A percentile compares a stretch with the other conserved stretches of the same genome.
Conservation (phyloP, 92 coral and sea anemone species). For the Bergia puertoricense region DNA sequence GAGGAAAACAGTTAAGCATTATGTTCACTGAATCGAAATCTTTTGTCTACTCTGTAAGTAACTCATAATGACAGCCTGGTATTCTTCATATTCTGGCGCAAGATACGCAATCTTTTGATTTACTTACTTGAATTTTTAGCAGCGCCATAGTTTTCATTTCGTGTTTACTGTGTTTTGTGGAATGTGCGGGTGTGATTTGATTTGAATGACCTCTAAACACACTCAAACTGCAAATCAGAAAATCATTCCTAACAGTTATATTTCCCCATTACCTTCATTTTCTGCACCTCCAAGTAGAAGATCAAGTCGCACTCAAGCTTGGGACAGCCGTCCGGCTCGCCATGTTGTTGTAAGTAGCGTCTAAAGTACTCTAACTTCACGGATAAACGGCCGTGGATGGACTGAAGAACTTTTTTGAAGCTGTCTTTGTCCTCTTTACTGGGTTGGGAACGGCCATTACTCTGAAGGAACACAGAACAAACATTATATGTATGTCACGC, state of each 20-base stretch:
- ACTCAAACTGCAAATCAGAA: neutral
- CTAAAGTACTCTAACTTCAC: constrained; percentile 83
- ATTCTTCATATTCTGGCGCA: too few relatives aligned
- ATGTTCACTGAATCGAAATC: neutral
- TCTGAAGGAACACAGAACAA: constrained; percentile 47
- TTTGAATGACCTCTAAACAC: neutral
- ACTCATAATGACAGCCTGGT: too few relatives aligned
- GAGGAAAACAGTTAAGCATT: too few relatives aligned
- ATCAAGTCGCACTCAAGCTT: constrained; percentile 87
- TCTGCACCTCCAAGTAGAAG: constrained; percentile 95
- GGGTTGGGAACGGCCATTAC: constrained; percentile 87
- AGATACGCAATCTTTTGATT: too few relatives aligned
- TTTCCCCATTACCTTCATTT: constrained; percentile 73
- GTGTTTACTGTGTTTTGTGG: too few relatives aligned
- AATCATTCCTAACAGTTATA: neutral
- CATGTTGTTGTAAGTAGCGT: constrained; percentile 87
- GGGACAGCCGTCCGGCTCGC: constrained; percentile 87
- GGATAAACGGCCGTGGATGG: constrained; percentile 86
- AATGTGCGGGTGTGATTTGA: too few relatives aligned
- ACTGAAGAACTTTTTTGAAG: constrained; percentile 77
- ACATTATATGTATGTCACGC: neutral
- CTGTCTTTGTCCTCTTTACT: constrained; percentile 84
- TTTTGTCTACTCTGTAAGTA: neutral
- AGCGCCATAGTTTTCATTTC: too few relatives aligned
- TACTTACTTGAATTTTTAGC: too few relatives aligned